Conservation (phyloP, 1,140 invertebrate genomes). For the Apis dorsata region DNA sequence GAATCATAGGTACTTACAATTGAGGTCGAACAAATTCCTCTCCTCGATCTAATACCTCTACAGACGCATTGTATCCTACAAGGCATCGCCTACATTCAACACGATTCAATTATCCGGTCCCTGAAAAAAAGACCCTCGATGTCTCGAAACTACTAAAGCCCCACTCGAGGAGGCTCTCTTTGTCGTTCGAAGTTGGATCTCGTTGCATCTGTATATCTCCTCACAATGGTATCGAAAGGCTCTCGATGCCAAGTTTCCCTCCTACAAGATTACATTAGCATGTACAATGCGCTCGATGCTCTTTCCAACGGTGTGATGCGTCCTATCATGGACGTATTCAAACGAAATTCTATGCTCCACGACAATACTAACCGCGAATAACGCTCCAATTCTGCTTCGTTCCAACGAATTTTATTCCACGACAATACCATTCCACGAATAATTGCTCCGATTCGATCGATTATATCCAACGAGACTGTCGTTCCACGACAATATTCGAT, state of each 20-base stretch:
- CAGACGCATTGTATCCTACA: not conserved
- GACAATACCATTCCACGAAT: too few species aligned
- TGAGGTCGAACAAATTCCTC: not conserved
- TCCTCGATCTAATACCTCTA: not conserved
- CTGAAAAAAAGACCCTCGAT: constrained; percentile 4
- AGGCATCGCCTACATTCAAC: not conserved
- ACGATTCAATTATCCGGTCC: constrained; percentile 21
- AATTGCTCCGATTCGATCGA: too few species aligned
- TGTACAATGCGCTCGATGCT: constrained; percentile 14
- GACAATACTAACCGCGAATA: too few species aligned
- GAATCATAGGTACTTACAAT: not conserved
- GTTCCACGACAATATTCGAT: too few species aligned
- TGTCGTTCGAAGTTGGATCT: not conserved
- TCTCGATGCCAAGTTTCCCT: not conserved
- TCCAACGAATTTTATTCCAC: too few species aligned
- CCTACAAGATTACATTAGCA: constrained; percentile 38
- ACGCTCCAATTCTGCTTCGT: too few species aligned
- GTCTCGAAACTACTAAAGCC: not conserved
- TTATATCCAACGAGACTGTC: too few species aligned
- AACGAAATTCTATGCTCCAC: too few species aligned
- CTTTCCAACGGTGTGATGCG: not conserved
- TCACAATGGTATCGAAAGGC: not conserved
- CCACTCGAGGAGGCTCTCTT: constrained; percentile 2
- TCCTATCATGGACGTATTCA: too few species aligned
- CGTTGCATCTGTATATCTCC: not conserved